Evolutionary conservation across 2,797 vertebrate genomes (phyloP), one percentile per base, ranked within the genome.

Genomic region (Pipistrellus nathusii): DNA sequence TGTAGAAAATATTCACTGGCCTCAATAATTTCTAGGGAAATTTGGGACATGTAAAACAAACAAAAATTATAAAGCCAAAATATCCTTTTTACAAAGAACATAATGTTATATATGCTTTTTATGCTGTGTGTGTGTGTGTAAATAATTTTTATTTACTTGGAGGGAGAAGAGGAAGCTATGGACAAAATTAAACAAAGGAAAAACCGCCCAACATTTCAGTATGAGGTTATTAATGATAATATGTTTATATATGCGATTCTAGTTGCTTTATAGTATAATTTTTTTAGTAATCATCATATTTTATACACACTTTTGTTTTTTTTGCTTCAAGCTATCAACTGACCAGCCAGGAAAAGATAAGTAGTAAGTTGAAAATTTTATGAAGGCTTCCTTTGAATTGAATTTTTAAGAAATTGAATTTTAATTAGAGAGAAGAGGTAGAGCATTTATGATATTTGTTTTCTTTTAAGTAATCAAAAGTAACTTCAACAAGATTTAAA

Each of bases 351-450:
- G 9, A 41, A 68, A 72, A 48, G 41, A 41, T 10, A 94, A 53
- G 14, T 1, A 8, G n/a, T 51, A 91, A 85, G 23, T 77, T 25
- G 64, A 80, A 91, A 72, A 18, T 89, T 87, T 68, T 93, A 41
- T 75, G 15, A 69, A 38, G 27, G 11, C 3, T 88, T 80, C 44
- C 32, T 91, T 73, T 82, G 21, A 95, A 64, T 35, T 88, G 21
- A 51, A 44, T 30, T 82, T 92, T 94, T 21, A 25, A 85, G 57
- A 89, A 46, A 68, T 35, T 78, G n/a, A 92, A 11, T 82, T 91
- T 83, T 35, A 48, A 46, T 14, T 13, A 44, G 30, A 62, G n/a
- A 81, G 21, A 90, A 89, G 9, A 77, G 17, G 11, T 85, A 35
- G 5, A 2, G 0, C 0, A 71, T 71, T 84, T 6, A 14, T 69